Conservation (phyloP, 2,113 vertebrate genomes). For the Thamnophis sirtalis region DNA sequence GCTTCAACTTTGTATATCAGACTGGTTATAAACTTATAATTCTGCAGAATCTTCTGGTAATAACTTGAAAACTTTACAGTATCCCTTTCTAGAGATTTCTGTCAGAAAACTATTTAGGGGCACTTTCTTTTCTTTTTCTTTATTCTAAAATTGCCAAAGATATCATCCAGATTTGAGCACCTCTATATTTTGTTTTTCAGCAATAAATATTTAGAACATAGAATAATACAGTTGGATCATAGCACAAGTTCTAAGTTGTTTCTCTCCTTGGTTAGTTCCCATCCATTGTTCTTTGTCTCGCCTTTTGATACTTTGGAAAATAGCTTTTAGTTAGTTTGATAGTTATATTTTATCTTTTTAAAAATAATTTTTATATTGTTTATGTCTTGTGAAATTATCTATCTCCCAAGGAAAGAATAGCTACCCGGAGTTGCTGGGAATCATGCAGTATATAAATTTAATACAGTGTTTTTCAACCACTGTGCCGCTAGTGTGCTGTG, state of each 20-base stretch:
- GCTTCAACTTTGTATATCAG: neutral
- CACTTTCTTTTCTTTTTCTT: neutral
- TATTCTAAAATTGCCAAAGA: neutral
- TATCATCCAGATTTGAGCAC: neutral
- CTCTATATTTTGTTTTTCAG: neutral
- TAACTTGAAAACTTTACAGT: neutral
- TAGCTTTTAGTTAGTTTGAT: too few relatives aligned
- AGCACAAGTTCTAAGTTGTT: too few relatives aligned
- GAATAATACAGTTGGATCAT: neutral
- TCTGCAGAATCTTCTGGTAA: neutral
- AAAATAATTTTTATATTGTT: too few relatives aligned
- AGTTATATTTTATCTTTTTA: too few relatives aligned
- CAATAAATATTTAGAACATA: neutral
- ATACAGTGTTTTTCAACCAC: too few relatives aligned
- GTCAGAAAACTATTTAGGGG: neutral
- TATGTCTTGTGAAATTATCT: too few relatives aligned
- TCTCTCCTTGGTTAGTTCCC: too few relatives aligned
- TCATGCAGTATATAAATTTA: neutral
- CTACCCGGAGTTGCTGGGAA: neutral
- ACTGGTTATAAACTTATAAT: neutral
- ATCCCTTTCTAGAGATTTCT: neutral
- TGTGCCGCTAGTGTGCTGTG: too few relatives aligned
- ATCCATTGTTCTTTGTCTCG: too few relatives aligned
- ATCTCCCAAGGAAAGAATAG: too few relatives aligned
- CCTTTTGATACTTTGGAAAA: too few relatives aligned